A percentile compares a stretch with the other conserved stretches of the same genome.
Evolutionary conservation across 2,888 invertebrate genomes (phyloP).

Genomic region (Nomada flava): DNA sequence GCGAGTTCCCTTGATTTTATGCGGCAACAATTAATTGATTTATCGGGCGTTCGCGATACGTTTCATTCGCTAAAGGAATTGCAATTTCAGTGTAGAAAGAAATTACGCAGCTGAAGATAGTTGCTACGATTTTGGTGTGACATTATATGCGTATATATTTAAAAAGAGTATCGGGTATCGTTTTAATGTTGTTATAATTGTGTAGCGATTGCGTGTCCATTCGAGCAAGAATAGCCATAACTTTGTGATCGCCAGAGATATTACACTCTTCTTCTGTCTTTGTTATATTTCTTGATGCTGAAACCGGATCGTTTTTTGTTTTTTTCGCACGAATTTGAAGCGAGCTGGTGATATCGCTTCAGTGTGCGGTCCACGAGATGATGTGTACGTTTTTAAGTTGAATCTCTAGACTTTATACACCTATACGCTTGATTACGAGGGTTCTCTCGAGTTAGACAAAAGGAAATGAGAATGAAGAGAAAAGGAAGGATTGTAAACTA

Average conservation of each 20-base stretch:
- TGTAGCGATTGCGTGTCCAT: constrained; percentile 34
- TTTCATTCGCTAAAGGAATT: constrained; percentile 33
- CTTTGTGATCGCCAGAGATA: constrained; percentile 11
- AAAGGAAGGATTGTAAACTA: constrained; percentile 59
- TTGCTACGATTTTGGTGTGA: constrained; percentile 21
- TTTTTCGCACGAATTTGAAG: constrained; percentile 39
- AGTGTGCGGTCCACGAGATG: constrained; percentile 55
- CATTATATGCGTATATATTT: constrained; percentile 10
- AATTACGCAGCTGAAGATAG: background rate
- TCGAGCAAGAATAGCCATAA: constrained; percentile 8
- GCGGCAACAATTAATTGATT: constrained; percentile 1
- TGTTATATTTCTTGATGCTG: constrained; percentile 42
- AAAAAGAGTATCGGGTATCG: constrained; percentile 22
- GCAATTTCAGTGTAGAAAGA: constrained; percentile 7
- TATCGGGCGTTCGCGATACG: background rate
- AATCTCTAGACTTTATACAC: constrained; percentile 69
- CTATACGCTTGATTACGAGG: constrained; percentile 63
- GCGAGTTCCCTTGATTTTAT: constrained; percentile 4
- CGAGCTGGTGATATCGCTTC: constrained; percentile 58
- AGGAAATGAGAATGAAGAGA: background rate
- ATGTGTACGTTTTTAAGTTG: constrained; percentile 62
- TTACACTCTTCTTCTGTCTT: constrained; percentile 22
- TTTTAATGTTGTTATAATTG: constrained; percentile 36
- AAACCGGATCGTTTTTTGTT: constrained; percentile 41
- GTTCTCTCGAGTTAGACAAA: constrained; percentile 46